Evolutionary conservation across 2,797 vertebrate species (phyloP).

Genomic region (Jordanella pulchra): DNA sequence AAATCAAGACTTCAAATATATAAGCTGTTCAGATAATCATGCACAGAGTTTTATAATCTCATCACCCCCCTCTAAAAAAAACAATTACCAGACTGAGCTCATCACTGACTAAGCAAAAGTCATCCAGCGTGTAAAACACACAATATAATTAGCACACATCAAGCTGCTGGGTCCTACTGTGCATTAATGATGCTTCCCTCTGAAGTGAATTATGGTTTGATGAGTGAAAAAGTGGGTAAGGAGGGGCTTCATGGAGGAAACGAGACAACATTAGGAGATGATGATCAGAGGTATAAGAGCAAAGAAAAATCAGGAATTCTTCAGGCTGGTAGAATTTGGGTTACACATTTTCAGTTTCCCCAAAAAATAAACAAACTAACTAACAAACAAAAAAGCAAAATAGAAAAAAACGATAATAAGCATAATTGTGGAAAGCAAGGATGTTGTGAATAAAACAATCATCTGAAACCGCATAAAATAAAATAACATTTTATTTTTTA

Average conservation of each 20-base stretch:
- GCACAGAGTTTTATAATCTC: constrained; percentile 74
- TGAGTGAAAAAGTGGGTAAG: constrained; percentile 67
- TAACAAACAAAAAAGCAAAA: constrained; percentile 11
- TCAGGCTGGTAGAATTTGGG: constrained; percentile 14
- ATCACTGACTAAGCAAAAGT: constrained; percentile 81
- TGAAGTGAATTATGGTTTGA: constrained; percentile 77
- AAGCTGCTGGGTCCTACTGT: constrained; percentile 77
- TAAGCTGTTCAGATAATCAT: constrained; percentile 30
- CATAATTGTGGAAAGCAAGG: constrained; percentile 56
- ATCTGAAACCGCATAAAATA: background rate
- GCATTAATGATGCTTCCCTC: constrained; percentile 80
- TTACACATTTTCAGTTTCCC: background rate
- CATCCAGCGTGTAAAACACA: constrained; percentile 81
- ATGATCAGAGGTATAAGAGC: constrained; percentile 13
- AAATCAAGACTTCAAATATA: constrained; percentile 12
- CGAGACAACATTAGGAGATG: constrained; percentile 49
- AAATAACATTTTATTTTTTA: background rate
- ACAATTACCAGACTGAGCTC: constrained; percentile 80
- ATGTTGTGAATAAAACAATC: constrained; percentile 44
- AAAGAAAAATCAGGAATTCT: constrained; percentile 2
- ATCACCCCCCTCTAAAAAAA: constrained; percentile 71
- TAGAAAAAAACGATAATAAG: constrained; percentile 40
- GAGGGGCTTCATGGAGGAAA: constrained; percentile 59
- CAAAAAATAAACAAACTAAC: background rate
- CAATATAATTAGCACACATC: constrained; percentile 83